Evolutionary conservation across 2,888 invertebrate species (phyloP).

Genomic region (Patella ulyssiponensis): DNA sequence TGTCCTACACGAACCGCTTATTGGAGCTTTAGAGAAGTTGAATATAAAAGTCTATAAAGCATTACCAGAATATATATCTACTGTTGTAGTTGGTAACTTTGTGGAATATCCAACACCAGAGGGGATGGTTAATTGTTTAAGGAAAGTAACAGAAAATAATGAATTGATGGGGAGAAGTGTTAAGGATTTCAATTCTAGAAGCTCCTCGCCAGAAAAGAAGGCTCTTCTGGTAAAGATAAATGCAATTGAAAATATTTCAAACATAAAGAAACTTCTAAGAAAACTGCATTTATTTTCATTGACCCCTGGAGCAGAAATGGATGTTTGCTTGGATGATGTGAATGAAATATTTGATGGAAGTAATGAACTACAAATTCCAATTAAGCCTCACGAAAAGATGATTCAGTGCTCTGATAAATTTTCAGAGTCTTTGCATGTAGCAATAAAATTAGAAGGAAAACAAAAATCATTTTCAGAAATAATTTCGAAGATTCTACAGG

Average conservation of each 20-base stretch:
- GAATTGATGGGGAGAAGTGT: background rate
- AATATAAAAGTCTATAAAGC: background rate
- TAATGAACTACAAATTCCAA: background rate
- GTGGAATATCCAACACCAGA: constrained; percentile 26
- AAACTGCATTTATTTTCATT: background rate
- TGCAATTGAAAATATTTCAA: no score
- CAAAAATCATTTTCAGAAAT: background rate
- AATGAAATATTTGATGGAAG: background rate
- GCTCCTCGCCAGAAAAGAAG: no score
- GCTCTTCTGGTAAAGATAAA: no score
- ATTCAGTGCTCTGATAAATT: background rate
- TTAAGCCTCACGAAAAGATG: background rate
- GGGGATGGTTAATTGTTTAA: constrained; percentile 21
- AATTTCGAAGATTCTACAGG: background rate
- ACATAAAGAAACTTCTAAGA: background rate
- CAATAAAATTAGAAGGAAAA: background rate
- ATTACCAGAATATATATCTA: background rate
- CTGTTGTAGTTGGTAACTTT: constrained; percentile 15
- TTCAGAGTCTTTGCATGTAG: background rate
- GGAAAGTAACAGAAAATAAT: background rate
- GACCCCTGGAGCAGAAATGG: background rate
- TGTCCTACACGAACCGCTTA: no score
- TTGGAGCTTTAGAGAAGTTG: background rate
- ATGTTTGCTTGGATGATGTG: background rate
- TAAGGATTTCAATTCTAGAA: no score